Evolutionary conservation across 1,140 invertebrate species (phyloP), one percentile per base, ranked within the genome.

Genomic region (Saccostrea cuccullata): DNA sequence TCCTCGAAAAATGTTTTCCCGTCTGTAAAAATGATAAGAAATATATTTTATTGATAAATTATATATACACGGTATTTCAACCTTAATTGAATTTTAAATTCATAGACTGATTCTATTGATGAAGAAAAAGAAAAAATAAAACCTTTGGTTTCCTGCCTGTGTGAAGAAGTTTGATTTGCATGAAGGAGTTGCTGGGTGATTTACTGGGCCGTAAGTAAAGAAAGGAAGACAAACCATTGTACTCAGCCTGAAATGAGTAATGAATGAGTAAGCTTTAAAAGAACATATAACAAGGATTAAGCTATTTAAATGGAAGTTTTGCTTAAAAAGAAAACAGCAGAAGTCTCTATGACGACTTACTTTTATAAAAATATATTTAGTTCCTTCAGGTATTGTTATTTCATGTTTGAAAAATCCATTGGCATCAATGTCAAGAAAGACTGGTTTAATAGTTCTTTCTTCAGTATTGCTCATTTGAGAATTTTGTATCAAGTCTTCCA

Each of bases 171-270:
- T 82, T 88, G 26, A 92, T 82, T 89, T 93, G 92, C 0, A 93
- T 88, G 67, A 90, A 93, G 47, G 73, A 91, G 55, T 91, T 85
- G 56, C 92, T 92, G 1, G 92, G 92, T 2, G 92, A 93, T 77
- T 89, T 87, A 90, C 88, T 84, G 87, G 84, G 55, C 64, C 85
- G 23, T 5, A 88, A 36, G 86, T 47, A 56, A 56, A 90, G 82
- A 47, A 88, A 82, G 84, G 67, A 36, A 13, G 15, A 56, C 40
- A 83, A 56, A 64, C 87, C 86, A 47, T 87, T 73, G 67, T 89
- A 89, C 11, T 86, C 13, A 6, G 89, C 89, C 89, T 89, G 47
- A 47, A 47, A 26, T 2, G 87, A 70, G 60, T 85, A 87, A 70
- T 1, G 36, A 23, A 64, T 30, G 1, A 4, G 47, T 13, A 2